These are phyloP conservation scores for Vulpes ferrilata DNA, from an alignment of 2,113 vertebrate genomes.

Conservation along the genomic window DNA sequence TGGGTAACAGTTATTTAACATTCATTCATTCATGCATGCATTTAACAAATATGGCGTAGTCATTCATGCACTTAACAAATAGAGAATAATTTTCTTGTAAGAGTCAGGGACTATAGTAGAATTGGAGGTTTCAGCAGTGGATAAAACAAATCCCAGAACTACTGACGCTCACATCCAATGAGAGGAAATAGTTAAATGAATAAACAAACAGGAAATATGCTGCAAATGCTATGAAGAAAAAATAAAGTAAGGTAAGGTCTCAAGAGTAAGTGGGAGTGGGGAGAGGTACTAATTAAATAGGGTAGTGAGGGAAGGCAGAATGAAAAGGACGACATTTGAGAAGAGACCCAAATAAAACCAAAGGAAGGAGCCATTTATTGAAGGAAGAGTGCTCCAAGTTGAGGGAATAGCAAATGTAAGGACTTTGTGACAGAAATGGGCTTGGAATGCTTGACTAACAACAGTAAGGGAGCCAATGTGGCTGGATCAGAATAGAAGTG, in stretches of 20 bases:
- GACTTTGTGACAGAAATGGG: neutral
- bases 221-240: neutral
- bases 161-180: neutral
- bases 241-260: neutral
- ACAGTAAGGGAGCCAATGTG: neutral
- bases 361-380: neutral
- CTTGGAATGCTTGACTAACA: neutral
- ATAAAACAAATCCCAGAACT: neutral
- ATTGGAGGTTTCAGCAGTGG: neutral
- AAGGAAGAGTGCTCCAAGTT: neutral
- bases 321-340: neutral
- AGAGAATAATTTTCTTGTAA: neutral
- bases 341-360: neutral
- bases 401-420: neutral
- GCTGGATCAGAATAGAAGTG: neutral
- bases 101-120: neutral
- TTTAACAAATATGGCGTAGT: neutral
- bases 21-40: neutral
- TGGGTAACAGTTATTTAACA: neutral
- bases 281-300: neutral
- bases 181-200: neutral
- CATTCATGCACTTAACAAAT: too few species aligned
- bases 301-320: neutral
- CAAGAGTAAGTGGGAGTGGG: neutral
- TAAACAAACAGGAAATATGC: neutral